Conservation (phyloP, 2,113 vertebrate species). For the Sphyrna mokarran region DNA sequence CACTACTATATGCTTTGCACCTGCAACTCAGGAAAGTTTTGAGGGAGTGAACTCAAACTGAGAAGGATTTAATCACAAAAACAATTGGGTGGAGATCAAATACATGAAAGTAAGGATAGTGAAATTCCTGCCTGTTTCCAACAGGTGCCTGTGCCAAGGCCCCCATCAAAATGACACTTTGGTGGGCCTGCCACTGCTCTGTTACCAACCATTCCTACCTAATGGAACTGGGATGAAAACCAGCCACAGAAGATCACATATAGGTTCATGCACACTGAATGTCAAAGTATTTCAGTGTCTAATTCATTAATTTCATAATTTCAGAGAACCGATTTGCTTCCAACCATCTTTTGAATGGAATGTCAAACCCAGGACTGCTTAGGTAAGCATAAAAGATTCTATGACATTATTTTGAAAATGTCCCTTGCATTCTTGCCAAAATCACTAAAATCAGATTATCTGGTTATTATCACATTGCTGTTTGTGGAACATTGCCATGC, state of each 20-base stretch:
- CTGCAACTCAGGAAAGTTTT: not conserved
- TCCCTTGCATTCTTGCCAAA: no score
- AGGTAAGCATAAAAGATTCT: no score
- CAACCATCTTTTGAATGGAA: no score
- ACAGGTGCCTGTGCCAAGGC: not conserved
- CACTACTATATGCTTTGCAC: not conserved
- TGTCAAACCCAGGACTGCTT: no score
- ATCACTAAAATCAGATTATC: no score
- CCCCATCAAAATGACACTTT: not conserved
- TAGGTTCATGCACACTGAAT: not conserved
- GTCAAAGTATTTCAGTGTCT: not conserved
- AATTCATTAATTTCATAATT: not conserved
- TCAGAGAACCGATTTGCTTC: not conserved
- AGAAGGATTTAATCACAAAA: not conserved
- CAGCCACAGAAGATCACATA: not conserved
- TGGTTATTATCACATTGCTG: no score
- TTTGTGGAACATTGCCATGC: no score
- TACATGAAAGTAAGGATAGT: not conserved
- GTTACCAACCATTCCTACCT: not conserved
- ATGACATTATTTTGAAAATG: no score
- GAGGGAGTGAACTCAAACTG: not conserved
- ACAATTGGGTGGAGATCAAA: not conserved
- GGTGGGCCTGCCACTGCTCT: no score
- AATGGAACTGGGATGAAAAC: not conserved
- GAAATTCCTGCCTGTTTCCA: not conserved